These are phyloP conservation scores for Rosalia funebris DNA, from an alignment of 2,888 invertebrate species.

Conservation along the genomic window DNA sequence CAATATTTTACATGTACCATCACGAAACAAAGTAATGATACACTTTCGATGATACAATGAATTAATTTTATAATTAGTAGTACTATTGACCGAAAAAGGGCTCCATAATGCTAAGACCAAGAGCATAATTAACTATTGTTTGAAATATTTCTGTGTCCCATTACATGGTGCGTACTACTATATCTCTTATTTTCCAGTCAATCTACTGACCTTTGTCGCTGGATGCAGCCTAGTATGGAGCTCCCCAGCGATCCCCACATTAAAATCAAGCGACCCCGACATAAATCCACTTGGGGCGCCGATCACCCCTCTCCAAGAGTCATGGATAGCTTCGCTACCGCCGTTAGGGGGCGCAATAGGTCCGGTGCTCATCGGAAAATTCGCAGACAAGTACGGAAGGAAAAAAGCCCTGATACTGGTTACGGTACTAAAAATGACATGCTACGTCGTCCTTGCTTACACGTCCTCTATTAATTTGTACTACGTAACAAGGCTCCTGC, in stretches of 20 bases:
- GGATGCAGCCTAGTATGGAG: constrained; percentile 36
- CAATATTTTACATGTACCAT: too few relatives aligned
- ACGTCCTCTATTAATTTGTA: constrained; percentile 31
- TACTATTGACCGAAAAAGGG: too few relatives aligned
- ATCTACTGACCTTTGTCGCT: constrained; percentile 20
- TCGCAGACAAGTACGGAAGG: constrained; percentile 64
- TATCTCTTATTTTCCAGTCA: constrained; percentile 19
- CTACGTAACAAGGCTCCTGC: constrained; percentile 68
- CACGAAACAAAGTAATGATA: too few relatives aligned
- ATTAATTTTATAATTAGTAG: too few relatives aligned
- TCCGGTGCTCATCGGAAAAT: constrained; percentile 35
- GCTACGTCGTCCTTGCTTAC: constrained; percentile 34
- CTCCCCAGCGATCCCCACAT: constrained; percentile 38
- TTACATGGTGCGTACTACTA: too few relatives aligned
- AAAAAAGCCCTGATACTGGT: constrained; percentile 73
- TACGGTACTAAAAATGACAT: constrained; percentile 72
- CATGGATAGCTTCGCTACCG: constrained; percentile 38
- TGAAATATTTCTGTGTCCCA: too few relatives aligned
- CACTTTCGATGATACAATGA: too few relatives aligned
- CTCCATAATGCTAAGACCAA: too few relatives aligned
- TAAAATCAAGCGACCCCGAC: constrained; percentile 24
- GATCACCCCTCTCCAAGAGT: constrained; percentile 34
- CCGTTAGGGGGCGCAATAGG: constrained; percentile 38
- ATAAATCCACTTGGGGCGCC: constrained; percentile 37
- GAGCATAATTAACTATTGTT: too few relatives aligned